Evolutionary conservation across 64 coral and sea anemone genomes (phyloP), one percentile per base, ranked within the genome.

Genomic region (Trachythela sp.): DNA sequence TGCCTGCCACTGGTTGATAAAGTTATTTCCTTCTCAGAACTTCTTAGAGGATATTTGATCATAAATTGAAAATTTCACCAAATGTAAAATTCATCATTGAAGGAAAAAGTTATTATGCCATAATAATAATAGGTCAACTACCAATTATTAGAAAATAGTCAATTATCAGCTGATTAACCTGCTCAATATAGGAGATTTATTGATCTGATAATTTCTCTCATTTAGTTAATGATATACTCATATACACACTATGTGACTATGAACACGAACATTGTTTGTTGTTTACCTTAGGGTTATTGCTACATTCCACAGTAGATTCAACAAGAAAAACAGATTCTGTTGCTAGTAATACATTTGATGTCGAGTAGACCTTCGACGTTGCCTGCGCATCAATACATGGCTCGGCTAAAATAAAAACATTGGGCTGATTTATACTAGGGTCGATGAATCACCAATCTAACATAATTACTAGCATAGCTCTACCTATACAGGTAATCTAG

Each of bases 271-370:
- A n/a, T n/a, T n/a, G n/a, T n/a, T n/a, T n/a, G n/a, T n/a, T n/a
- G n/a, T 58, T 40, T 83, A 99, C 95, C 93, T 94, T 87, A 6
- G 93, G 87, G 87, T 95, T 93, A 84, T 99, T 95, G 67, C 94
- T 89, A 90, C 96, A 99, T 84, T 91, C 86, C 17, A 99, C 93
- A 24, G 86, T 90, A 89, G 94, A 99, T 54, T 99, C 93, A 56
- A 92, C 70, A 29, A 99, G 68, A 84, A 99, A 99, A 1, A 99
- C 96, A 86, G 91, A 95, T 43, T 99, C 96, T 43, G 93, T 89
- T 49, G 96, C 94, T 24, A 99, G 51, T 3, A 99, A 80, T 9
- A 99, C 93, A 39, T 95, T 99, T 41, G 77, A 91, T 75, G 96
- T 94, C 18, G 93, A 88, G 84, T 99, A 99, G 48, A 93, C 87